Evolutionary conservation across 1,140 invertebrate species (phyloP).

Genomic region (Drosophila tropicalis): DNA sequence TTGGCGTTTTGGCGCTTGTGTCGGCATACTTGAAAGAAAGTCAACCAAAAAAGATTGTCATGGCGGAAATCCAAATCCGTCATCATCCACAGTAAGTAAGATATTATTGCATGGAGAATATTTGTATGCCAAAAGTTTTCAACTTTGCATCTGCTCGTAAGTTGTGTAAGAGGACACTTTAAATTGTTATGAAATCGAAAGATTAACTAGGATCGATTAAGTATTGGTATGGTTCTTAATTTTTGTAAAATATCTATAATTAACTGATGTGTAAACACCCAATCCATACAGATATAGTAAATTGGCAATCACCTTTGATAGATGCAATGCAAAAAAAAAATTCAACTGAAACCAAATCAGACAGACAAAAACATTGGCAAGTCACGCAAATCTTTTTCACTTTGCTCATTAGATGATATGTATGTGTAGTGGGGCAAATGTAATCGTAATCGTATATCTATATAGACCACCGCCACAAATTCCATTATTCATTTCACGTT

Average conservation of each 20-base stretch:
- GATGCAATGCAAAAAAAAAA: conserved; percentile 35
- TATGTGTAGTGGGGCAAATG: conserved; percentile 12
- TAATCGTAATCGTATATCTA: conserved; percentile 53
- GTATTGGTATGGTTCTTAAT: not conserved
- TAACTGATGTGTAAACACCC: conserved; percentile 16
- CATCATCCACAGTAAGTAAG: conserved; percentile 49
- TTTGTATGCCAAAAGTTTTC: conserved; percentile 34
- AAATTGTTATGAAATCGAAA: not conserved
- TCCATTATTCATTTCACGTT: conserved; percentile 69
- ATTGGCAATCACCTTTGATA: conserved; percentile 35
- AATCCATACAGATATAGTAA: conserved; percentile 29
- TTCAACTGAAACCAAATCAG: not conserved
- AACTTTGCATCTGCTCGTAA: not conserved
- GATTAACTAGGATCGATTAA: too few species aligned
- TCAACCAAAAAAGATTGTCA: conserved; percentile 51
- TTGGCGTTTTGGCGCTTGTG: conserved; percentile 36
- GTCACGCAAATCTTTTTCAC: conserved; percentile 67
- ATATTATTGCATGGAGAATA: conserved; percentile 18
- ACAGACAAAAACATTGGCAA: conserved; percentile 37
- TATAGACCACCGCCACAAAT: conserved; percentile 46
- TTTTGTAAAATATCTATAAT: not conserved
- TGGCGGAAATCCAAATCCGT: conserved; percentile 70
- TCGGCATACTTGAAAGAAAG: conserved; percentile 54
- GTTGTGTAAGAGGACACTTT: not conserved
- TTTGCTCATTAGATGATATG: conserved; percentile 64